Evolutionary conservation across 2,113 vertebrate genomes (phyloP), one percentile per base, ranked within the genome.

Genomic region (Baryphthengus martii): DNA sequence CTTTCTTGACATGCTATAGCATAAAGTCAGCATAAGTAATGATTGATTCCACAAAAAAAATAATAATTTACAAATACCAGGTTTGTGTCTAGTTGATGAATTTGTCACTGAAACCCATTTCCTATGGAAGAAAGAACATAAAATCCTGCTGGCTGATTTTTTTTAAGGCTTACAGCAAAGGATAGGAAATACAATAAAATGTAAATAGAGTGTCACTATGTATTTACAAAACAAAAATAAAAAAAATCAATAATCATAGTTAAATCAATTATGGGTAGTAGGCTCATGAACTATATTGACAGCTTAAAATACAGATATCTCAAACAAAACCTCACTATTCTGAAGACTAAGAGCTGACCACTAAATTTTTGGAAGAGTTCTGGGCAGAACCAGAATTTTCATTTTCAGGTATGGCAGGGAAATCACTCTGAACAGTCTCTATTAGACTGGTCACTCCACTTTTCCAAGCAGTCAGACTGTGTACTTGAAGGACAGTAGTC

Each of bases 21-120:
- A 74, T 73, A 62, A 88, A 85, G 9, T 74, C 39, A 90, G 15
- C 5, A 85, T 94, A 89, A 90, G 92, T 96, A 93, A 93, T 96
- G 90, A 95, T 35, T 96, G 5, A 26, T 42, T 63, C 14, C 21
- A 70, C 45, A 82, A 96, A 70, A 74, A 31, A 93, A 75, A 26
- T 17, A 18, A 62, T 12, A 23, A 23, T 71, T 91, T 94, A 19
- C 33, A 90, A 80, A 50, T 82, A 77, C 17, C 82, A 74, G 28
- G 6, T 88, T 96, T 85, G 6, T 61, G n/a, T 89, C 40, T 79
- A 52, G 17, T 66, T 95, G 95, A 94, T 88, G 47, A 95, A 89
- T 88, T 96, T 95, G 59, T 87, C n/a, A 40, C 23, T 62, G 45
- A 96, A 93, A 42, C 28, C 24, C 8, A 53, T 92, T 93, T 96